Evolutionary conservation across 2,797 vertebrate species (phyloP).

Genomic region (Sciurus carolinensis): DNA sequence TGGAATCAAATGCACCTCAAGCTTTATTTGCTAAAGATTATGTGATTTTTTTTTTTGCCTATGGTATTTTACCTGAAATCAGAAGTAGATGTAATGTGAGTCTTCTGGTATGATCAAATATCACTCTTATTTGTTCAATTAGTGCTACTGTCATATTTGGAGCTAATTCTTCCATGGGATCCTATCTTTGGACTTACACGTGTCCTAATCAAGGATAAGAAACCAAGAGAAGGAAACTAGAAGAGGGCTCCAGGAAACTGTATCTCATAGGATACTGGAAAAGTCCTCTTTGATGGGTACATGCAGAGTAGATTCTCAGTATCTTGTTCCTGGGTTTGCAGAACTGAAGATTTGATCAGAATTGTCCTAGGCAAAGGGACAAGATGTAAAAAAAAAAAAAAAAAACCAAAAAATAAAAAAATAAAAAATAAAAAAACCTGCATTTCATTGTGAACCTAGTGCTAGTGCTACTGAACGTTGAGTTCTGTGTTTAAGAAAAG

Average conservation of each 20-base stretch:
- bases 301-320: fast-evolving
- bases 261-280: not conserved
- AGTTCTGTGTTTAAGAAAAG: constrained; percentile 8
- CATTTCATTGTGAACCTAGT: not conserved
- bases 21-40: constrained; percentile 36
- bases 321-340: not conserved
- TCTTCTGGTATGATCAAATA: not conserved
- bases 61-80: not conserved
- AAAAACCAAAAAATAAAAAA: too few relatives aligned
- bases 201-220: not conserved
- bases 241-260: not conserved
- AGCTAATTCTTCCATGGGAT: not conserved
- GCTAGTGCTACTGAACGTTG: not conserved
- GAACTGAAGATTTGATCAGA: not conserved
- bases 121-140: not conserved
- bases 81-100: not conserved
- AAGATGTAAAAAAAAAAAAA: not conserved
- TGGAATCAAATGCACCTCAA: not conserved
- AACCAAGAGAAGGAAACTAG: not conserved
- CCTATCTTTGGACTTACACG: not conserved
- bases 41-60: not conserved
- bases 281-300: not conserved
- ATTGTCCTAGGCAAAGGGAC: not conserved
- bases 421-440: too few relatives aligned
- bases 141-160: not conserved